These are phyloP conservation scores for Anhinga rufa DNA, from an alignment of 2,113 vertebrate species.

Conservation along the genomic window DNA sequence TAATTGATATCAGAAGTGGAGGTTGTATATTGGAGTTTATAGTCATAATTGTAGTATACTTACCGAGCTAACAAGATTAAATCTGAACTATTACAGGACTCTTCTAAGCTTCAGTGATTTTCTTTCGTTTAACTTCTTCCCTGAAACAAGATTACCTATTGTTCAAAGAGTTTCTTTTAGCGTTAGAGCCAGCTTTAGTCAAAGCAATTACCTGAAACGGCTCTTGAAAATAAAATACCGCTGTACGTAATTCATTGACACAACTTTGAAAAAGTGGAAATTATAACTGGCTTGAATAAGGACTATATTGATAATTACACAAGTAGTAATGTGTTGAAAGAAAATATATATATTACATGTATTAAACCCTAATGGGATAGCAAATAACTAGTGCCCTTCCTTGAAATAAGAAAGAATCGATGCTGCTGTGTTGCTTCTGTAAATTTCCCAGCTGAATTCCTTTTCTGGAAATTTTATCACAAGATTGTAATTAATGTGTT, in stretches of 20 bases:
- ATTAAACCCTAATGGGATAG: neutral
- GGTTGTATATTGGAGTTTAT: neutral
- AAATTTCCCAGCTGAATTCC: neutral
- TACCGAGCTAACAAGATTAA: neutral
- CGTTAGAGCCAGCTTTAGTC: neutral
- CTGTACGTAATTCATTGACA: neutral
- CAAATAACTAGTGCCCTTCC: neutral
- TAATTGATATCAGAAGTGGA: neutral
- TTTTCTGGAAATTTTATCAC: neutral
- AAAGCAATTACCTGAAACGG: neutral
- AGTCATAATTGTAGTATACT: neutral
- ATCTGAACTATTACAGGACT: neutral
- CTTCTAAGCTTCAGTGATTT: neutral
- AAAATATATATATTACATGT: neutral
- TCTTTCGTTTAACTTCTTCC: conserved; percentile 29
- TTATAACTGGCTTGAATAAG: neutral
- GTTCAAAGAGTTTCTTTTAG: neutral
- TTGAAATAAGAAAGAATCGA: neutral
- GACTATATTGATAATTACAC: neutral
- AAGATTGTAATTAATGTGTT: neutral
- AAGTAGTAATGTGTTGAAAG: neutral
- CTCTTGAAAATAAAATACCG: neutral
- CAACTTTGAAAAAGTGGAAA: neutral
- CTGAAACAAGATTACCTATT: conserved; percentile 11
- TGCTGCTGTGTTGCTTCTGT: neutral